Percentiles rank a stretch among this genome's conserved stretches.
These are phyloP conservation scores for Rutpela maculata DNA, from an alignment of 2,888 invertebrate genomes.

Conservation along the genomic window DNA sequence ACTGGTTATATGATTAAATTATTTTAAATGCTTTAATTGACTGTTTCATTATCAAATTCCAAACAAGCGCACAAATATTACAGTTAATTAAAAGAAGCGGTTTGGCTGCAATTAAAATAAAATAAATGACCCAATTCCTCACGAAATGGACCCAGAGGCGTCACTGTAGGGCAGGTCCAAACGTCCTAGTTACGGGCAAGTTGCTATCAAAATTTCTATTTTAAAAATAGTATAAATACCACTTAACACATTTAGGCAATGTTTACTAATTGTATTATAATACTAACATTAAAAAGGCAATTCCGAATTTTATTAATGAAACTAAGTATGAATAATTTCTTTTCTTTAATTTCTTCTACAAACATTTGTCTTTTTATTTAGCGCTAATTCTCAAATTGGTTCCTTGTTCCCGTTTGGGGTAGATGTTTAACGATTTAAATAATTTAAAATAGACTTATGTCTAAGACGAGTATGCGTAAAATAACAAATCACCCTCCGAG, in stretches of 20 bases:
- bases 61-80: constrained; percentile 21
- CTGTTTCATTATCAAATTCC: constrained; percentile 17
- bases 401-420: too few species aligned
- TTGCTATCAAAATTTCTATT: background rate
- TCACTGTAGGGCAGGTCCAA: background rate
- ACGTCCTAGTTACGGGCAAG: constrained; percentile 8
- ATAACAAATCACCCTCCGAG: too few species aligned
- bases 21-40: constrained; percentile 22
- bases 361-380: background rate
- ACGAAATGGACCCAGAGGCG: constrained; percentile 26
- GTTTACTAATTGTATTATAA: background rate
- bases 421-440: too few species aligned
- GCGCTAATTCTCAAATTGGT: too few species aligned
- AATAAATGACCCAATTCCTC: constrained; percentile 51
- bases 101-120: constrained; percentile 39
- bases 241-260: background rate
- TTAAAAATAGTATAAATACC: background rate
- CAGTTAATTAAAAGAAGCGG: constrained; percentile 40
- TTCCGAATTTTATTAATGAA: constrained; percentile 6
- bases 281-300: background rate
- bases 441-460: too few species aligned
- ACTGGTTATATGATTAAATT: constrained; percentile 9
- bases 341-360: background rate
- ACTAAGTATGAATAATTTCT: background rate
- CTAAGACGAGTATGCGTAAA: too few species aligned